Conservation (phyloP, 1,140 invertebrate species). For the Centruroides vittatus region DNA sequence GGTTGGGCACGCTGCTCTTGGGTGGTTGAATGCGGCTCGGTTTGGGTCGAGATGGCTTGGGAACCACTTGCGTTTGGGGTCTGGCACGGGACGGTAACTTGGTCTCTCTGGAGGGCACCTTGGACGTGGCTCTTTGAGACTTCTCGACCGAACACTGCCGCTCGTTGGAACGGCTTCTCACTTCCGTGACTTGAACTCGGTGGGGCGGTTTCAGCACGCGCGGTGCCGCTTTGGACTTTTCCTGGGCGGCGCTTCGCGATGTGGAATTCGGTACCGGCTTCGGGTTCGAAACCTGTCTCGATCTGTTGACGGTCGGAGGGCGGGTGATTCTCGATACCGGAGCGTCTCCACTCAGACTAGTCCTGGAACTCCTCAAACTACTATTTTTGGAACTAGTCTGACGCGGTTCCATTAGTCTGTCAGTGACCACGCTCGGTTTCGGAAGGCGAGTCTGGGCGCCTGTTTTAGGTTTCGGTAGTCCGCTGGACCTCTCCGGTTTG, state of each 20-base stretch:
- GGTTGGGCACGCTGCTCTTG: no score
- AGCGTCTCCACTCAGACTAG: slow-evolving; percentile 47
- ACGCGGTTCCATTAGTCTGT: slow-evolving; percentile 10
- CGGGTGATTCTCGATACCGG: no score
- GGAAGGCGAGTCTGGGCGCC: not conserved
- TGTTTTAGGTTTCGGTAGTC: not conserved
- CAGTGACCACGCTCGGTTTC: not conserved
- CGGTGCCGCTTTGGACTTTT: not conserved
- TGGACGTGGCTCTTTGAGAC: not conserved
- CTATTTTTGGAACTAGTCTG: slow-evolving; percentile 2
- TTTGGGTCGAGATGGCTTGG: not conserved
- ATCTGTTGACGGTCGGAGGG: slow-evolving; percentile 60
- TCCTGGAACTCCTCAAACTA: slow-evolving; percentile 37
- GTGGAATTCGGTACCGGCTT: not conserved
- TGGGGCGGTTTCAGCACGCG: not conserved
- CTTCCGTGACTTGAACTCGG: not conserved
- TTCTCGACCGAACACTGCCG: not conserved
- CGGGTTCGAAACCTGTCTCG: not conserved
- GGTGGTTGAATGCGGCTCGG: no score
- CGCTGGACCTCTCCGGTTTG: slow-evolving; percentile 9
- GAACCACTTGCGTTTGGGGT: not conserved
- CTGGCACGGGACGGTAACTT: not conserved
- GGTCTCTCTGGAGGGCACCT: not conserved
- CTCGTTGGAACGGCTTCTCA: not conserved
- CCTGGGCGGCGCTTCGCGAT: not conserved